Percentiles rank a stretch among this genome's conserved stretches.
Evolutionary conservation across 2,113 vertebrate genomes (phyloP).

Genomic region (Rattus norvegicus): DNA sequence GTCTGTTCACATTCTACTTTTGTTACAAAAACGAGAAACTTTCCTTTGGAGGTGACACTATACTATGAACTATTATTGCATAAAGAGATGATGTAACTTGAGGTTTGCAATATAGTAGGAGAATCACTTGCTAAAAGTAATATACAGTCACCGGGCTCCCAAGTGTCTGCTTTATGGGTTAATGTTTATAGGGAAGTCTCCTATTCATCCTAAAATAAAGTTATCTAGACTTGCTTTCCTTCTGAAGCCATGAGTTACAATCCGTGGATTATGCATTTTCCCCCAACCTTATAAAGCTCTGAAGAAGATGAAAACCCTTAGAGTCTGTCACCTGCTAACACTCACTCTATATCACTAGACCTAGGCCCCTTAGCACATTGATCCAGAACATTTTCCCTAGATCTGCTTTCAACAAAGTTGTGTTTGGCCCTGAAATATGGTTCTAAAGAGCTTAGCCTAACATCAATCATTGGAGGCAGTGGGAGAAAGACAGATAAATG

Average conservation of each 20-base stretch:
- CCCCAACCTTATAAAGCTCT: background rate
- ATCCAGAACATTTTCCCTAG: background rate
- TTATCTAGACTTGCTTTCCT: background rate
- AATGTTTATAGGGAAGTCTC: background rate
- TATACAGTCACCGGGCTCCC: too few species aligned
- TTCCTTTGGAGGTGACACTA: background rate
- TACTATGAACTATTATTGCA: background rate
- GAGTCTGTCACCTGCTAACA: background rate
- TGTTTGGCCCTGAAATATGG: background rate
- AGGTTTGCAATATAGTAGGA: background rate
- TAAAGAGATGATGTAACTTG: background rate
- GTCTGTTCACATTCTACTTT: slow-evolving; percentile 7
- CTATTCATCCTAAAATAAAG: background rate
- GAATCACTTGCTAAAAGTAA: background rate
- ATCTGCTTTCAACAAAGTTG: background rate
- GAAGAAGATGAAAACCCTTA: background rate
- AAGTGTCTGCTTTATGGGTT: background rate
- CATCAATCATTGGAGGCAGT: background rate
- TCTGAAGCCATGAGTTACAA: background rate
- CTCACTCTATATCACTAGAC: background rate
- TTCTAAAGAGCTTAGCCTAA: background rate
- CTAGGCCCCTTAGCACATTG: background rate
- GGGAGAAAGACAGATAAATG: background rate
- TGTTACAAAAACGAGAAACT: background rate
- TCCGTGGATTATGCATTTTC: background rate